Evolutionary conservation across 2,113 vertebrate genomes (phyloP).

Genomic region (Rhabdomys dilectus): DNA sequence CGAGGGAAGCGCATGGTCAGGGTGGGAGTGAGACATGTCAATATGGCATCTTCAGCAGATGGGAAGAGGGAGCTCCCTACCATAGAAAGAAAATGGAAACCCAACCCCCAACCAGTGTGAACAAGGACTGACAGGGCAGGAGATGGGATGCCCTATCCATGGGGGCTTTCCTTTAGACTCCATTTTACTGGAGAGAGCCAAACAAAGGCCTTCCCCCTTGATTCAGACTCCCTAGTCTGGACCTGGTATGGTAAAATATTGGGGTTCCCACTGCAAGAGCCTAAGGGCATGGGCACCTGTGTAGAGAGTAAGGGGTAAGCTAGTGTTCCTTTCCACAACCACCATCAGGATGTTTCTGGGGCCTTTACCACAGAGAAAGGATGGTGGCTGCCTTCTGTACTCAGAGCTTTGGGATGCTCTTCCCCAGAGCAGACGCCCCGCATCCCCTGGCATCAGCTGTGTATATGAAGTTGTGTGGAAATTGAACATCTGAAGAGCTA

Average conservation of each 20-base stretch:
- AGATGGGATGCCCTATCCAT: not conserved
- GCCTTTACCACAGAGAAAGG: not conserved
- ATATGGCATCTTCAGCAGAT: conserved; percentile 48
- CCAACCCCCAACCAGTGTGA: conserved; percentile 14
- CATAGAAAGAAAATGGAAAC: conserved; percentile 65
- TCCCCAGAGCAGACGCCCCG: not conserved
- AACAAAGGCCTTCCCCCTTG: conserved; percentile 23
- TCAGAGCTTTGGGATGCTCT: not conserved
- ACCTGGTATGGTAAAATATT: not conserved
- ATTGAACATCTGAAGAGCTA: not conserved
- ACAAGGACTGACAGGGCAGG: not conserved
- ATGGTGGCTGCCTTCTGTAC: not conserved
- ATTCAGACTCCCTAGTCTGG: not conserved
- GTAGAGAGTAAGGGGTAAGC: not conserved
- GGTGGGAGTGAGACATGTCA: conserved; percentile 46
- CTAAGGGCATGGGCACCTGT: not conserved
- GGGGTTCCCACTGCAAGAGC: not conserved
- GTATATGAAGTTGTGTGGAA: not conserved
- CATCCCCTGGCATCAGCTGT: not conserved
- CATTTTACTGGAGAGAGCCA: conserved; percentile 42
- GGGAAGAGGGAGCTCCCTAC: not conserved
- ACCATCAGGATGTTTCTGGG: not conserved
- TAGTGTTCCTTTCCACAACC: not conserved
- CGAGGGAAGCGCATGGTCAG: not conserved
- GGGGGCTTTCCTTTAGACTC: conserved; percentile 55